Percentiles rank a stretch among this genome's conserved stretches.
Conservation (phyloP, 2,113 vertebrate species). For the Upupa epops region DNA sequence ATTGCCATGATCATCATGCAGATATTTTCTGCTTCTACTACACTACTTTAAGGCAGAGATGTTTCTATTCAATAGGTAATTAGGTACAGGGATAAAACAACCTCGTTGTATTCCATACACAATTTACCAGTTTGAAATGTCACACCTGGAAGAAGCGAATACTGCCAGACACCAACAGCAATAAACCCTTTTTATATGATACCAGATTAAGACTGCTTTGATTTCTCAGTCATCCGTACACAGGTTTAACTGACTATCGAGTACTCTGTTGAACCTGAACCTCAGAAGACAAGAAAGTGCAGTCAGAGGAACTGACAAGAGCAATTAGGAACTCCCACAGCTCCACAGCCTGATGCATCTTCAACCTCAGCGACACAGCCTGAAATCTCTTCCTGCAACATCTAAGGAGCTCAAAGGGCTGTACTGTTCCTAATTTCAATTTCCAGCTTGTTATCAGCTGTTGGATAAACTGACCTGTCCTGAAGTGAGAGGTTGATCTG, state of each 20-base stretch:
- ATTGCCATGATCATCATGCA: not conserved
- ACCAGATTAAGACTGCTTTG: not conserved
- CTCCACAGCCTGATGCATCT: not conserved
- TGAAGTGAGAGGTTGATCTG: constrained; percentile 85
- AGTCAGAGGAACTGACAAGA: not conserved
- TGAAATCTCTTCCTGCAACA: not conserved
- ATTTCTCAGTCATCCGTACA: not conserved
- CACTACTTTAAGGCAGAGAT: not conserved
- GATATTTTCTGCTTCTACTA: not conserved
- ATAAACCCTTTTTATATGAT: not conserved
- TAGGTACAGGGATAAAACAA: not conserved
- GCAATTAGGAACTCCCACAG: not conserved
- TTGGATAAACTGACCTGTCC: constrained; percentile 81
- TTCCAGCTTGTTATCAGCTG: constrained; percentile 16
- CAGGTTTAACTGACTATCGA: not conserved
- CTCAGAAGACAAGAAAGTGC: not conserved
- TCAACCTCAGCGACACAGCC: not conserved
- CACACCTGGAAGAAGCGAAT: not conserved
- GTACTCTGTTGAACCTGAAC: not conserved
- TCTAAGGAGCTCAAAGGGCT: not conserved
- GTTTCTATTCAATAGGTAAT: not conserved
- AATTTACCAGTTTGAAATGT: not conserved
- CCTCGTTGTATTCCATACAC: not conserved
- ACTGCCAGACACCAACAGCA: not conserved
- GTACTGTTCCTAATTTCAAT: not conserved